A percentile compares a stretch with the other conserved stretches of the same genome.
Conservation (phyloP, 2,797 vertebrate species). For the Xyrichtys novacula region DNA sequence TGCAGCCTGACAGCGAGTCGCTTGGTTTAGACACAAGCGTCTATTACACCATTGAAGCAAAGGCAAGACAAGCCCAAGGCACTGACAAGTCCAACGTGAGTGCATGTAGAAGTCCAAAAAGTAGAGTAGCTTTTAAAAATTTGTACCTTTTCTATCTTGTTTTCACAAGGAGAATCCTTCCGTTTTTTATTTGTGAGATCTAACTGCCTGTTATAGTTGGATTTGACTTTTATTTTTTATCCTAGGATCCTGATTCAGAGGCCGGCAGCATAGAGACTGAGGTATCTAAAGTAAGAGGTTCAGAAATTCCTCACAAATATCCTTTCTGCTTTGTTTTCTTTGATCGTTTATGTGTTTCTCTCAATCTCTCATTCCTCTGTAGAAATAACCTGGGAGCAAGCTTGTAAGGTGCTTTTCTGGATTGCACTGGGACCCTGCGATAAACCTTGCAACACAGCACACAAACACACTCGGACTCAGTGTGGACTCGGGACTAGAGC, state of each 20-base stretch:
- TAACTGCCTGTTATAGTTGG: constrained; percentile 21
- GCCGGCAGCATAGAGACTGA: constrained; percentile 54
- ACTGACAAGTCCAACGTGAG: constrained; percentile 62
- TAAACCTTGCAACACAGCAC: constrained; percentile 15
- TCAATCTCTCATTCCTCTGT: neutral
- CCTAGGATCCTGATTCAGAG: constrained; percentile 71
- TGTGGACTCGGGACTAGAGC: constrained; percentile 14
- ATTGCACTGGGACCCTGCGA: constrained; percentile 35
- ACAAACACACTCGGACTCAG: constrained; percentile 7
- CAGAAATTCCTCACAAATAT: neutral
- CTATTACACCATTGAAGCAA: constrained; percentile 66
- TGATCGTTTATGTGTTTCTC: constrained; percentile 6
- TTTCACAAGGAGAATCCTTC: constrained; percentile 3
- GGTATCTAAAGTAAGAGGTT: constrained; percentile 45
- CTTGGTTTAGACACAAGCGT: constrained; percentile 58
- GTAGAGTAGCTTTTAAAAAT: constrained; percentile 6
- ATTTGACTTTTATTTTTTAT: constrained; percentile 21
- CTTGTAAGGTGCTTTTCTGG: constrained; percentile 19
- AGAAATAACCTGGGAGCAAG: constrained; percentile 69
- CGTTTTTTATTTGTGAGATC: neutral
- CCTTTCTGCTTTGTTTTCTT: neutral
- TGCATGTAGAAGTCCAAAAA: constrained; percentile 30
- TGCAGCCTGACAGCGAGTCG: constrained; percentile 64
- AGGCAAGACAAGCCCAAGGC: constrained; percentile 53
- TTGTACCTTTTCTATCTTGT: neutral